Base-by-base conservation (phyloP, 2,888 invertebrate genomes). In the Caenorhabditis auriculariae region DNA sequence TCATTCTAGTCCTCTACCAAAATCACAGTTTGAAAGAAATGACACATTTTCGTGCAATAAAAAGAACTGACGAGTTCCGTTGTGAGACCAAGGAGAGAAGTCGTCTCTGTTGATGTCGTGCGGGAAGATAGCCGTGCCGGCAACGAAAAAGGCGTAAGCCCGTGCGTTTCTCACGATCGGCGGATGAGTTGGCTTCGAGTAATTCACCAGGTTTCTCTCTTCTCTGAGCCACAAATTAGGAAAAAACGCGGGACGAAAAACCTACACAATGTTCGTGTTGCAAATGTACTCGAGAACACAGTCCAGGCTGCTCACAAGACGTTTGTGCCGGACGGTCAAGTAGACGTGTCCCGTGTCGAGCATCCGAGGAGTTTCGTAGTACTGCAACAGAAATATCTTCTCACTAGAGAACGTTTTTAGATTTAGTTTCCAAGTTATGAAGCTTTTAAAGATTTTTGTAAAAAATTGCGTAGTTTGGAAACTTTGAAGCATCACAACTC, bases 71-170 rank as follows among this genome's bases (percentile, higher is more conserved):
- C 63, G 55, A 21, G 64, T 66, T 51, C 64, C 66, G 37, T 66
- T 69, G 29, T 63, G 64, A 12, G 64, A 66, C 72, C 72, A 72
- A 15, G 72, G 72, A 15, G 72, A 72, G 47, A 72, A 69, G 39
- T 68, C 72, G 46, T 72, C 72, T 35, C 69, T 65, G 53, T 72
- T 72, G 29, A 70, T 66, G 28, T 66, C 65, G 32, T 66, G 66
- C 24, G 68, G 69, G 39, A 69, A 70, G 32, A 72, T 60, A 23
- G 62, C 60, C n/a, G 56, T 51, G 6, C 62, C 62, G 29, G 61
- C 55, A 37, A 70, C 70, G 44, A 72, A 72, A 60, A 72, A 72
- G 26, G 64, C 69, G 47, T 66, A 72, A 12, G 66, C 56, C 44
- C 66, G 51, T 4, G 64, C 57, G 42, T 66, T 69, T 28, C 66